Evolutionary conservation across 2,888 invertebrate genomes (phyloP).

Genomic region (Didymodactylos carnosus): DNA sequence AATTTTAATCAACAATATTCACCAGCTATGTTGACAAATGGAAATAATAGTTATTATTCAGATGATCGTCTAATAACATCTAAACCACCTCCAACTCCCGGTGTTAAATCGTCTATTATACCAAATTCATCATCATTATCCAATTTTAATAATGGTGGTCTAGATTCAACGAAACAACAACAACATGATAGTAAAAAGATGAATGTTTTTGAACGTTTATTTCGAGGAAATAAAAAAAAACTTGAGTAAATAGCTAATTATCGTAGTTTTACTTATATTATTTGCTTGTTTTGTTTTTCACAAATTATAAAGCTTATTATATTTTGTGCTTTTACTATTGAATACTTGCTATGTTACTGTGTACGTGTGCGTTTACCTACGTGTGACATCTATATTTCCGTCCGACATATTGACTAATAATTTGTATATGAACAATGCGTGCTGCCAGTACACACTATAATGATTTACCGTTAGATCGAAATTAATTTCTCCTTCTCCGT

Average conservation of each 20-base stretch:
- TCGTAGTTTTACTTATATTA: neutral
- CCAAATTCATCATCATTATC: neutral
- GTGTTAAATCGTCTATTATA: too few relatives aligned
- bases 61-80: neutral
- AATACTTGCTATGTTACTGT: too few relatives aligned
- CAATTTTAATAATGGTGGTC: neutral
- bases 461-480: too few relatives aligned
- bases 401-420: neutral
- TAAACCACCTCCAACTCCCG: neutral
- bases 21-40: too few relatives aligned
- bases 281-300: too few relatives aligned
- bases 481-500: too few relatives aligned
- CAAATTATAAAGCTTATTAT: too few relatives aligned
- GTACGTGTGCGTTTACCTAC: neutral
- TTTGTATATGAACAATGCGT: too few relatives aligned
- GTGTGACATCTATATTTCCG: neutral
- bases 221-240: neutral
- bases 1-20: too few relatives aligned
- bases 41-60: neutral
- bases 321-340: too few relatives aligned
- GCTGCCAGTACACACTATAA: too few relatives aligned
- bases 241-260: neutral
- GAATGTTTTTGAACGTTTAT: neutral
- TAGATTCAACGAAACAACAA: neutral
- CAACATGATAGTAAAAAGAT: neutral